A percentile compares a stretch with the other conserved stretches of the same genome.
These are phyloP conservation scores for Rhyacichthys aspro DNA, from an alignment of 2,797 vertebrate species.

Conservation along the genomic window DNA sequence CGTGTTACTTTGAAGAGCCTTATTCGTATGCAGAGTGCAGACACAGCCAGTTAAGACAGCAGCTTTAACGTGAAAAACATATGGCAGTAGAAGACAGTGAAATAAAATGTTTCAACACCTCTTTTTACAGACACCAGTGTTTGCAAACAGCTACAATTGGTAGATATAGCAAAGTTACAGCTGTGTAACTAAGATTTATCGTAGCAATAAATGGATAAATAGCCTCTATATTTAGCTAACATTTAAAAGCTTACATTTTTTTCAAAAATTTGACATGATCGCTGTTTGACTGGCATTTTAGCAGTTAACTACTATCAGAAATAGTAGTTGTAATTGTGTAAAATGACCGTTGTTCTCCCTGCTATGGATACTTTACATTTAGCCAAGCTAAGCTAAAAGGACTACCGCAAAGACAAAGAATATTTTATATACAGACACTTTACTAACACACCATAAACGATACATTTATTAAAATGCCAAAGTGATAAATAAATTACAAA, in stretches of 20 bases:
- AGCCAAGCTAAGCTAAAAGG: conserved; percentile 34
- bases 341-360: conserved; percentile 80
- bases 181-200: conserved; percentile 31
- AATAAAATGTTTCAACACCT: neutral
- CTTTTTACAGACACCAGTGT: conserved; percentile 7
- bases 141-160: conserved; percentile 4
- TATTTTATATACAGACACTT: conserved; percentile 12
- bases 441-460: neutral
- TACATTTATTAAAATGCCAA: conserved; percentile 5
- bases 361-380: conserved; percentile 69
- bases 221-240: neutral
- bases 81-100: conserved; percentile 7
- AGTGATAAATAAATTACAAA: conserved; percentile 38
- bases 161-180: conserved; percentile 53
- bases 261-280: neutral
- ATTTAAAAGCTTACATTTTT: neutral
- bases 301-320: conserved; percentile 26
- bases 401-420: neutral
- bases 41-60: neutral
- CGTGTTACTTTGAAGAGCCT: conserved; percentile 34
- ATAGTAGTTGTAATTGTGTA: conserved; percentile 34
- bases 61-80: conserved; percentile 1
- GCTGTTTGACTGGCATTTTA: neutral
- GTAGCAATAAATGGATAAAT: conserved; percentile 5
- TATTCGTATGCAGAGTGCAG: conserved; percentile 11